These are phyloP conservation scores for Tamandua tetradactyla DNA, from an alignment of 2,797 vertebrate genomes.

Conservation along the genomic window DNA sequence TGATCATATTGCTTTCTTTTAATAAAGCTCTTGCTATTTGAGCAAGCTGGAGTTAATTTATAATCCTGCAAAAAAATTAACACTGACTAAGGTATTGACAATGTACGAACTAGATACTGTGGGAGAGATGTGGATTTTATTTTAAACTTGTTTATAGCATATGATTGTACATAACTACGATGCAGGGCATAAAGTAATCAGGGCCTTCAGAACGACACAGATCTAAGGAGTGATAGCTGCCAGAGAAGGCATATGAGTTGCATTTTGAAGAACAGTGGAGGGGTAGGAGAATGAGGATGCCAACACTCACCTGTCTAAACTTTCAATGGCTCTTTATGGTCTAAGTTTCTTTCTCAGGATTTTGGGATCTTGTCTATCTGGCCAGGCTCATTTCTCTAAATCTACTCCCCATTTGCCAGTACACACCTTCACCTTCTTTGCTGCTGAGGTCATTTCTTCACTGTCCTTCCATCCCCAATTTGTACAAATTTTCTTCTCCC, in stretches of 20 bases:
- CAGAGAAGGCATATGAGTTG: background rate
- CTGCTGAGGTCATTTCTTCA: background rate
- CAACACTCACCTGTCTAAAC: too few species aligned
- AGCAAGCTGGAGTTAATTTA: background rate
- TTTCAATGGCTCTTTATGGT: background rate
- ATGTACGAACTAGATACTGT: background rate
- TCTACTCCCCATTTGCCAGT: background rate
- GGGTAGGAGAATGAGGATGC: background rate
- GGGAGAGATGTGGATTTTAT: background rate
- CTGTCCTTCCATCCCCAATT: background rate
- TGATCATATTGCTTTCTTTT: background rate
- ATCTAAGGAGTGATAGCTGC: background rate
- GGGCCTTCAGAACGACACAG: background rate
- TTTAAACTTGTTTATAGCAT: background rate
- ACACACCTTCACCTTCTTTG: background rate
- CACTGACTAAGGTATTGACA: background rate
- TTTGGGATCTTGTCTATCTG: too few species aligned
- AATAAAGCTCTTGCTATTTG: background rate
- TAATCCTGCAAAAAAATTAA: conserved; percentile 4
- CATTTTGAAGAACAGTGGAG: background rate
- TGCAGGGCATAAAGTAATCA: background rate
- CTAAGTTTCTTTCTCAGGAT: background rate
- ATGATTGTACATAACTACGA: background rate
- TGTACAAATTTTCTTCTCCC: background rate
- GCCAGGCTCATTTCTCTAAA: background rate